Conservation (phyloP, 2,797 vertebrate species). For the Clarias laeviceps region DNA sequence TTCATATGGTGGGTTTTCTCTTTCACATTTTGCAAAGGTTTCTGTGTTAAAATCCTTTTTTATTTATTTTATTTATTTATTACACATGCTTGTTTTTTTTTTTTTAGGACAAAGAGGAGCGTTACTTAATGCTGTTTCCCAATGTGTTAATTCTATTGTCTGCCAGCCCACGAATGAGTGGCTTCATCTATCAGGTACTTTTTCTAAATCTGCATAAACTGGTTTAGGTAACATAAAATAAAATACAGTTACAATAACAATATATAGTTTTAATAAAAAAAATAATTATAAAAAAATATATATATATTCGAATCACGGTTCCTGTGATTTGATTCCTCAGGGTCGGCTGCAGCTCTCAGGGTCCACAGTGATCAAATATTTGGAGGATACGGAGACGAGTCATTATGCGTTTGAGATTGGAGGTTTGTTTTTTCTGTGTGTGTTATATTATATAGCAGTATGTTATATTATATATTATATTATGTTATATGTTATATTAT, state of each 20-base stretch:
- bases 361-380: constrained; percentile 81
- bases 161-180: constrained; percentile 96
- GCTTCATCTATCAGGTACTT: constrained; percentile 96
- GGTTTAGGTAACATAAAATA: no score
- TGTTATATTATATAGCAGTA: neutral
- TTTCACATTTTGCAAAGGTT: neutral
- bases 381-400: constrained; percentile 82
- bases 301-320: neutral
- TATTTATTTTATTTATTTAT: neutral
- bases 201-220: neutral
- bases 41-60: neutral
- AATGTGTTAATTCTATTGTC: constrained; percentile 88
- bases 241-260: no score
- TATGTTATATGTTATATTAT: no score
- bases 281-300: no score
- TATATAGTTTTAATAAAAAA: no score
- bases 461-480: no score
- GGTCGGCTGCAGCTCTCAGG: constrained; percentile 85
- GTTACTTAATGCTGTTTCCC: constrained; percentile 94
- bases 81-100: constrained; percentile 22
- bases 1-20: neutral
- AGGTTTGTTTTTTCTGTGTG: constrained; percentile 75
- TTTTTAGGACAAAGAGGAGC: constrained; percentile 91
- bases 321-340: constrained; percentile 64
- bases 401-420: constrained; percentile 89